Conservation (phyloP, 2,113 vertebrate genomes). For the Serinus canaria region DNA sequence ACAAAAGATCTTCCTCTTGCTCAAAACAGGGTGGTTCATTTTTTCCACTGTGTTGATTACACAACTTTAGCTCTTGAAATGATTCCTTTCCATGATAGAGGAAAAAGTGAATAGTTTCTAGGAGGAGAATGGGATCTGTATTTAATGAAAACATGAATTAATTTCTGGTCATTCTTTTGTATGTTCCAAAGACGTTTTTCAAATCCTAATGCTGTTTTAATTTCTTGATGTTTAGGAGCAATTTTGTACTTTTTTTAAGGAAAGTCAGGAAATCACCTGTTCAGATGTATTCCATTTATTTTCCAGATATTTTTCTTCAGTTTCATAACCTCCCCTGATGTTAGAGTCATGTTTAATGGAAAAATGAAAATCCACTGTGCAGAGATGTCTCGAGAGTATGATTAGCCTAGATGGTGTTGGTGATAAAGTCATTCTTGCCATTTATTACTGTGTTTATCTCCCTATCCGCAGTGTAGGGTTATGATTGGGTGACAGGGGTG, state of each 20-base stretch:
- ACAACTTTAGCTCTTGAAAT: background rate
- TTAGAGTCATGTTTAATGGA: conserved; percentile 1
- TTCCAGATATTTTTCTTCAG: background rate
- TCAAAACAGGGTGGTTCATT: background rate
- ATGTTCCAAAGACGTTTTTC: background rate
- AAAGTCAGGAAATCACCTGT: background rate
- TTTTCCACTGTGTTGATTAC: background rate
- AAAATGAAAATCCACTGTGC: background rate
- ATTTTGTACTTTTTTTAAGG: background rate
- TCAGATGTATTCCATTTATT: background rate
- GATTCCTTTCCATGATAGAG: background rate
- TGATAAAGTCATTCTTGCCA: background rate
- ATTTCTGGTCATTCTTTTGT: background rate
- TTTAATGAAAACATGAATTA: background rate
- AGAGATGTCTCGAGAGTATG: background rate
- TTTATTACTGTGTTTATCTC: conserved; percentile 19
- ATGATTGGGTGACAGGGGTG: background rate
- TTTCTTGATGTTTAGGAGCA: background rate
- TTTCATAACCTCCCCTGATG: background rate
- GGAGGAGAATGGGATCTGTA: background rate
- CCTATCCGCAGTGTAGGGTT: background rate
- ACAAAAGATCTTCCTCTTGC: background rate
- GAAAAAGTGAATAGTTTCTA: background rate
- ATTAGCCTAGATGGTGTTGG: background rate
- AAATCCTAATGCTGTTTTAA: background rate